These are phyloP conservation scores for Stomatorhinus walkeri DNA, from an alignment of 2,797 vertebrate species.

Conservation along the genomic window DNA sequence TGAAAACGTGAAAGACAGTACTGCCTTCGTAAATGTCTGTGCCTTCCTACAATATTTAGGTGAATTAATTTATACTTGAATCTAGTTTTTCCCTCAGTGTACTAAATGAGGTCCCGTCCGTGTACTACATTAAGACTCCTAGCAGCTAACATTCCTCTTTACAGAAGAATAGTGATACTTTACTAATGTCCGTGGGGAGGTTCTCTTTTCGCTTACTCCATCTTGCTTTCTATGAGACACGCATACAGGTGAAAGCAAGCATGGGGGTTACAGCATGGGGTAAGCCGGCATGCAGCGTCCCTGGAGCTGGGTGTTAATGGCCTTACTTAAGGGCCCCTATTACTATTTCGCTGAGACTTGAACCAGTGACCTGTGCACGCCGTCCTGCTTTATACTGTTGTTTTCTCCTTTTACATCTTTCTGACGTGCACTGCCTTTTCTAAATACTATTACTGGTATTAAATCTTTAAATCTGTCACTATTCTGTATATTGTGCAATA, in stretches of 20 bases:
- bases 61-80: background rate
- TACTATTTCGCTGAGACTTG: background rate
- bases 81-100: background rate
- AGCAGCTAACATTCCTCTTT: background rate
- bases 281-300: background rate
- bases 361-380: background rate
- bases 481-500: too few species aligned
- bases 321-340: background rate
- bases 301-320: background rate
- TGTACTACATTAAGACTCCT: background rate
- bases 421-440: background rate
- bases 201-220: background rate
- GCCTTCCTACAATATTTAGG: background rate
- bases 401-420: background rate
- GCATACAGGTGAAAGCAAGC: background rate
- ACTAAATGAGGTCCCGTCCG: background rate
- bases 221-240: background rate
- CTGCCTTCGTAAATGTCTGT: background rate
- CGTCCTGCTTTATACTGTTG: background rate
- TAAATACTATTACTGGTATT: background rate
- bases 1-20: constrained; percentile 39
- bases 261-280: background rate
- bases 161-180: background rate
- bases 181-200: background rate
- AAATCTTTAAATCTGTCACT: background rate